Evolutionary conservation across 2,797 vertebrate species (phyloP).

Genomic region (Betta splendens): DNA sequence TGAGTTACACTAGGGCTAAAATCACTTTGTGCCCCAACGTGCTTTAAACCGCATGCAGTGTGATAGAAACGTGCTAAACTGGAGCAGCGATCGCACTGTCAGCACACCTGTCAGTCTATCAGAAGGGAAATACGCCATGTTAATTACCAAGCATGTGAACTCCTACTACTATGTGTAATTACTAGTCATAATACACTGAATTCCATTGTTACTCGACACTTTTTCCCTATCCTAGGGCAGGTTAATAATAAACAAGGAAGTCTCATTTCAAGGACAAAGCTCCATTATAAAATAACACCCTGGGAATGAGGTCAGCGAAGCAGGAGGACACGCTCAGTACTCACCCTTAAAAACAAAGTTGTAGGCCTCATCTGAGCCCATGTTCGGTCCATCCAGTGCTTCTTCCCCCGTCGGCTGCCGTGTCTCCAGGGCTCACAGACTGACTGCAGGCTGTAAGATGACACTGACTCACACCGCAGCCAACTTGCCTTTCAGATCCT

Average conservation of each 20-base stretch:
- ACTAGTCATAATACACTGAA: too few relatives aligned
- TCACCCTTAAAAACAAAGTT: conserved; percentile 98
- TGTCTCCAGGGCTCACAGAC: conserved; percentile 35
- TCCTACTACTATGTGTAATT: not conserved
- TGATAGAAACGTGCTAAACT: not conserved
- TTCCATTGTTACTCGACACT: conserved; percentile 8
- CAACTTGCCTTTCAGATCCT: conserved; percentile 20
- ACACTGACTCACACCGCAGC: conserved; percentile 38
- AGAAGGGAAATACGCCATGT: not conserved
- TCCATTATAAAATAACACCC: not conserved
- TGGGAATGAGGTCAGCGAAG: not conserved
- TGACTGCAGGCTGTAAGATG: conserved; percentile 46
- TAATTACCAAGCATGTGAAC: not conserved
- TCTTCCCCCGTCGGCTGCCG: conserved; percentile 25
- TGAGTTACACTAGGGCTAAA: not conserved
- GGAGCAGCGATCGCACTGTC: not conserved
- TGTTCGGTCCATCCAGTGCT: conserved; percentile 70
- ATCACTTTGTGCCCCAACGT: not conserved
- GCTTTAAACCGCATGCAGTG: not conserved
- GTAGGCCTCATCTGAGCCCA: conserved; percentile 90
- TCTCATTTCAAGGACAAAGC: conserved; percentile 12
- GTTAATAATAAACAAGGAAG: conserved; percentile 57
- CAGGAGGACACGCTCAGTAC: conserved; percentile 66
- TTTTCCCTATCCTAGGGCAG: not conserved
- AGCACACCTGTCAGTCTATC: not conserved